Evolutionary conservation across 2,888 invertebrate genomes (phyloP), one percentile per base, ranked within the genome.

Genomic region (Acleris literana): DNA sequence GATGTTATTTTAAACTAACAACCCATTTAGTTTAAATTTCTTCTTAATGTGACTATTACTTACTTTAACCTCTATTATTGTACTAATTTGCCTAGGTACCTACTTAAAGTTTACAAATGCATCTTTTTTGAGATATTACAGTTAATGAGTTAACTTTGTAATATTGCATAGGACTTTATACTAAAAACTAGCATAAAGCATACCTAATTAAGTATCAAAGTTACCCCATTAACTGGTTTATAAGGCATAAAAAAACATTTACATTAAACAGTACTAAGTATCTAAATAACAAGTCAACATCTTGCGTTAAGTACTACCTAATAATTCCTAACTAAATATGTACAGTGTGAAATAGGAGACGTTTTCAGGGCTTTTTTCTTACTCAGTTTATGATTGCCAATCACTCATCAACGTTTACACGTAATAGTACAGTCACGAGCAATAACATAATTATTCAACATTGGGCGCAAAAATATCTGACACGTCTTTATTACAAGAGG

Each of bases 241-340:
- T 51, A 49, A 54, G 17, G 54, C 39, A 48, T 25, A 57, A n/a
- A 44, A 39, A 18, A 33, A 18, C 20, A 20, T 55, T 64, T 17
- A 17, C 17, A 51, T 43, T 44, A 49, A 60, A 29, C 29, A 60
- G 29, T 13, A 44, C 55, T 71, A 71, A 69, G 64, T 74, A 72
- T 69, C 69, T 73, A 79, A 80, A 65, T 78, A 83, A 84, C 81
- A 83, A 82, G 78, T 79, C 71, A 83, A 78, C 79, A 79, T 74
- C 71, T 77, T 66, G 52, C 33, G 44, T 9, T 52, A 63, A 18
- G 5, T 18, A n/a, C n/a, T 18, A n/a, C n/a, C 7, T 39, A 53
- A n/a, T 17, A 11, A 33, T 25, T 16, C 11, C 5, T 3, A 18
- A 54, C 39, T 33, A 54, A 9, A 20, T 18, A 20, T 18, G 18